Evolutionary conservation across 2,797 vertebrate genomes (phyloP), one percentile per base, ranked within the genome.

Genomic region (Remorina albescens): DNA sequence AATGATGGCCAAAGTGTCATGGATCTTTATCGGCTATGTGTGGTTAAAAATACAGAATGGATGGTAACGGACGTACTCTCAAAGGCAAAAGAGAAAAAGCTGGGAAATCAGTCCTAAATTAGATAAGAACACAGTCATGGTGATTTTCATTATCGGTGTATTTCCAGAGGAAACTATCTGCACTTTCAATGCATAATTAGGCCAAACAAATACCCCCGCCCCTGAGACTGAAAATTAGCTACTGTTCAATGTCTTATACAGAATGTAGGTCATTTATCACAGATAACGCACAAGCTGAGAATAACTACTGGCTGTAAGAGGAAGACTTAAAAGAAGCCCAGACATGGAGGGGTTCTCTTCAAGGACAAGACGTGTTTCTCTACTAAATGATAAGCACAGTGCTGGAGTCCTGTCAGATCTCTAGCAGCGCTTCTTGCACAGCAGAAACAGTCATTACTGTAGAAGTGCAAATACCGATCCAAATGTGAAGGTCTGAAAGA

Each of bases 201-300:
- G 74, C 54, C 70, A 87, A 85, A 87, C 59, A 62, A 76, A 74
- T 47, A 53, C 15, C 25, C 49, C 55, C 50, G 18, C 59, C 50
- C 32, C 46, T 36, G 44, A 74, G 63, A 74, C 51, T 21, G 30
- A 74, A 82, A 86, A 77, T 84, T 62, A 82, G 68, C 77, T 75
- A 84, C 66, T 75, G 67, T 83, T 88, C 71, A 13, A 84, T 81
- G 84, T 82, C 76, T 86, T 70, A 76, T 77, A 67, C 57, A 54
- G 79, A 81, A 89, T 87, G 81, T 90, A 90, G 90, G 90, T 88
- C 84, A 91, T 84, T 72, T 77, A 81, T 81, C 86, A 65, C 82
- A 86, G 74, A 86, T 71, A 87, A 85, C 61, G 74, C 81, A 78
- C 58, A 81, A 74, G 76, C 78, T 69, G 67, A 78, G 77, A 69